Evolutionary conservation across 2,113 vertebrate species (phyloP), one percentile per base, ranked within the genome.

Genomic region (Nycticorax nycticorax): DNA sequence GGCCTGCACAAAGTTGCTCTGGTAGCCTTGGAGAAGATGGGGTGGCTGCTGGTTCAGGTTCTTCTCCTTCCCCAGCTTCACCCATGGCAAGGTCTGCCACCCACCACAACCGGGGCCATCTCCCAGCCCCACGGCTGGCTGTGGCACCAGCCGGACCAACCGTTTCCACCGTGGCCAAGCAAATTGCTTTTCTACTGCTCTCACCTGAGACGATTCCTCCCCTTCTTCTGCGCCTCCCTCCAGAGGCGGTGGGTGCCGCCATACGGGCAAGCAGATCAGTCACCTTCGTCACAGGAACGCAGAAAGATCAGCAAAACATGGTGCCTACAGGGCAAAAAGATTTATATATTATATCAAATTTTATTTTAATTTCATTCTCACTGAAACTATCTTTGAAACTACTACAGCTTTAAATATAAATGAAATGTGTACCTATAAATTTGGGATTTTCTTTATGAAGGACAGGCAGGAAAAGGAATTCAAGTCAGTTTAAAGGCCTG

Each of bases 81-180:
- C n/a, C 27, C 4, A 4, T 32, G 35, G 14, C 33, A 52, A 80
- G 8, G 19, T 74, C 69, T 76, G 41, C 68, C 32, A 62, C 14
- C 16, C 8, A 20, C 41, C 3, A 3, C 24, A 32, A 18, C 13
- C 39, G 20, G 18, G n/a, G 6, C 9, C 9, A 26, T 47, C 50
- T 69, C 24, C 62, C 85, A 53, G 9, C 27, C 47, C 56, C 27
- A 4, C 0, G 0, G 23, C 33, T 72, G 10, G 33, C 52, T 71
- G 23, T 85, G 52, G 69, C 74, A 81, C 19, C n/a, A 39, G n/a
- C 22, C 37, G 69, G 53, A 50, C 10, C 3, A 7, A 66, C 28
- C 4, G 7, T 35, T 92, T 78, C 48, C 11, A 12, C 43, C 5
- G 14, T 1, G 5, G 21, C 14, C 2, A 15, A 92, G 8, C 12